Conservation (phyloP, 2,113 vertebrate genomes). For the Eclectus roratus region DNA sequence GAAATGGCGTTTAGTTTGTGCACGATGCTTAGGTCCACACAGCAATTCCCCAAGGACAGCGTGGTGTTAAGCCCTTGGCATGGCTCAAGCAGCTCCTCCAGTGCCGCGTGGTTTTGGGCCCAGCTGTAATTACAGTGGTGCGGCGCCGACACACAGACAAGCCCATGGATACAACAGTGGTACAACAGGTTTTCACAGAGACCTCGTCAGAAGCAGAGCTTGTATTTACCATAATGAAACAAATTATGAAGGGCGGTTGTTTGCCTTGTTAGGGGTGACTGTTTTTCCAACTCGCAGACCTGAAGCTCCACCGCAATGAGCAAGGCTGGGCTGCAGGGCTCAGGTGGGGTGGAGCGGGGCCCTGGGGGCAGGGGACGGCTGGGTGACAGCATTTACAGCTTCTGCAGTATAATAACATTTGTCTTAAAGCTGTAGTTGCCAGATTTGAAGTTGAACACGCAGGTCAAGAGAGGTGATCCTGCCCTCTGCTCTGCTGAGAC, state of each 20-base stretch:
- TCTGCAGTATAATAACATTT: background rate
- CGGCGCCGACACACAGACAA: fast-evolving
- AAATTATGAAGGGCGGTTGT: background rate
- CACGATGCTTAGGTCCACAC: fast-evolving
- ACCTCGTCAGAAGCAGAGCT: fast-evolving
- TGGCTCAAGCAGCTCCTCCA: fast-evolving
- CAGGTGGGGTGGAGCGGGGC: fast-evolving
- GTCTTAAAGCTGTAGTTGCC: background rate
- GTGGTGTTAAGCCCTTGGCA: background rate
- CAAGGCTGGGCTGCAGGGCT: fast-evolving
- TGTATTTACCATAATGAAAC: background rate
- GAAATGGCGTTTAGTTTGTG: background rate
- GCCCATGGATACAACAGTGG: background rate
- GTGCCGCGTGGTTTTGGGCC: background rate
- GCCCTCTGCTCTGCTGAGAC: background rate
- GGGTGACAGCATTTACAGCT: background rate
- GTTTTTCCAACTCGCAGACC: background rate
- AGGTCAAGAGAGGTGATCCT: background rate
- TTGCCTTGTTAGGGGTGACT: background rate
- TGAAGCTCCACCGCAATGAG: background rate
- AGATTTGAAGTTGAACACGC: fast-evolving
- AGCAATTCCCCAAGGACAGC: background rate
- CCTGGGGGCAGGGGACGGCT: fast-evolving
- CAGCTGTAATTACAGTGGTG: background rate
- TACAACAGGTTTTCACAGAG: background rate